Evolutionary conservation across 2,113 vertebrate species (phyloP).

Genomic region (Gallinago media): DNA sequence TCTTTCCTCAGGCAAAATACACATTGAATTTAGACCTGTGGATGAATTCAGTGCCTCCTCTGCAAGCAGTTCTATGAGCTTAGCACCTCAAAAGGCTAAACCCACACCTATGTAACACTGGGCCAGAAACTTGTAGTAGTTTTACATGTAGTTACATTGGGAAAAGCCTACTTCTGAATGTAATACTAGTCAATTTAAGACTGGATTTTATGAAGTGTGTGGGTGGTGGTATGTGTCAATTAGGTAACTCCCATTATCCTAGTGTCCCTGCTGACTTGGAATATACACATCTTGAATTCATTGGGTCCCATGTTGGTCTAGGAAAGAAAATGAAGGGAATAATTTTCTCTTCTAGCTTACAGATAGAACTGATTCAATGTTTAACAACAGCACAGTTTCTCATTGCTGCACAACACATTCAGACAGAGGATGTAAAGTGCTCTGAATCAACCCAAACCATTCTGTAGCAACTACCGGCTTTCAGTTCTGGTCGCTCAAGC

Average conservation of each 20-base stretch:
- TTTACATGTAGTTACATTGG: background rate
- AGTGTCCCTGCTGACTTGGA: background rate
- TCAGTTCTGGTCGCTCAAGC: background rate
- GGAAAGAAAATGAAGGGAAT: background rate
- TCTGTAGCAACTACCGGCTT: background rate
- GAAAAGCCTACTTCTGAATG: background rate
- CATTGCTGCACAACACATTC: background rate
- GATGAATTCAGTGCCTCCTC: background rate
- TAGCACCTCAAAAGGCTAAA: background rate
- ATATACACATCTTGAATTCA: conserved; percentile 34
- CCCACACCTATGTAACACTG: background rate
- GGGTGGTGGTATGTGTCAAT: conserved; percentile 20
- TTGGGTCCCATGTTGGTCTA: background rate
- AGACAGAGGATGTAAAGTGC: background rate
- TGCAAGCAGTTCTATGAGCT: background rate
- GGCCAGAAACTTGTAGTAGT: background rate
- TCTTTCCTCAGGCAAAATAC: background rate
- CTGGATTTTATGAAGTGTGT: conserved; percentile 20
- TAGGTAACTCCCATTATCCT: conserved; percentile 36
- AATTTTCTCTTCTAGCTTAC: background rate
- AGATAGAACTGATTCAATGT: background rate
- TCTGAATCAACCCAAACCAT: background rate
- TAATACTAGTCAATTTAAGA: background rate
- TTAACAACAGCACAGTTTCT: background rate
- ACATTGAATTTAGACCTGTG: background rate